These are phyloP conservation scores for Ascaphus truei DNA, from an alignment of 2,113 vertebrate species.

Conservation along the genomic window DNA sequence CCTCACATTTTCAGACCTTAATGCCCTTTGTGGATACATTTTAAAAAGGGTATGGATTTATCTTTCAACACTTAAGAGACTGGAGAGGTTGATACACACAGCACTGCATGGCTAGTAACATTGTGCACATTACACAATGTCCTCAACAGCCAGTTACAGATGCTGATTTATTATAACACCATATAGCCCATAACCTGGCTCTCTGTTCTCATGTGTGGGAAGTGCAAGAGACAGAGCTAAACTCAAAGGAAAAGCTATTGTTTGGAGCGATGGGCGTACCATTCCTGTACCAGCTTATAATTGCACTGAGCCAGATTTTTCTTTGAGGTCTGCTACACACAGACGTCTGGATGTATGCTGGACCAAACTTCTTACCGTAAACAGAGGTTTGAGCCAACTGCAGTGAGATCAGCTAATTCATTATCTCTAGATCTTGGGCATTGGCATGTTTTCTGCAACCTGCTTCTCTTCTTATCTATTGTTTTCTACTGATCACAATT, in stretches of 20 bases:
- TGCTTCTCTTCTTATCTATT: background rate
- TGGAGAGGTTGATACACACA: constrained; percentile 13
- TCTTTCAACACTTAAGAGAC: too few species aligned
- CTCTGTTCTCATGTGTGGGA: constrained; percentile 5
- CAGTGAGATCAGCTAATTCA: background rate
- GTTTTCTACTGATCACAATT: background rate
- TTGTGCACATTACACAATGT: constrained; percentile 13
- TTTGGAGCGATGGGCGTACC: background rate
- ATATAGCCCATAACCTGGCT: background rate
- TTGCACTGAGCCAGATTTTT: constrained; percentile 4
- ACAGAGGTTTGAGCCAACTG: background rate
- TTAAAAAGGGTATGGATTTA: too few species aligned
- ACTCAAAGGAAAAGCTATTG: constrained; percentile 18
- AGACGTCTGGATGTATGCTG: constrained; percentile 1
- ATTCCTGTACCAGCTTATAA: constrained; percentile 19
- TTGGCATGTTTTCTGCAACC: background rate
- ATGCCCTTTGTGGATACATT: too few species aligned
- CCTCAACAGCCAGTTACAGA: background rate
- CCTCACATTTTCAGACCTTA: too few species aligned
- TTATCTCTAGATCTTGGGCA: background rate
- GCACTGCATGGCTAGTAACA: background rate
- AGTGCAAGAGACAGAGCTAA: background rate
- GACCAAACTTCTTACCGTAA: background rate
- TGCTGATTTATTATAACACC: constrained; percentile 11
- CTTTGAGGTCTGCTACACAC: constrained; percentile 14